phyloP scores from a whole-genome alignment of 2,888 invertebrate species.

The Romanomermis culicivorax region DNA sequence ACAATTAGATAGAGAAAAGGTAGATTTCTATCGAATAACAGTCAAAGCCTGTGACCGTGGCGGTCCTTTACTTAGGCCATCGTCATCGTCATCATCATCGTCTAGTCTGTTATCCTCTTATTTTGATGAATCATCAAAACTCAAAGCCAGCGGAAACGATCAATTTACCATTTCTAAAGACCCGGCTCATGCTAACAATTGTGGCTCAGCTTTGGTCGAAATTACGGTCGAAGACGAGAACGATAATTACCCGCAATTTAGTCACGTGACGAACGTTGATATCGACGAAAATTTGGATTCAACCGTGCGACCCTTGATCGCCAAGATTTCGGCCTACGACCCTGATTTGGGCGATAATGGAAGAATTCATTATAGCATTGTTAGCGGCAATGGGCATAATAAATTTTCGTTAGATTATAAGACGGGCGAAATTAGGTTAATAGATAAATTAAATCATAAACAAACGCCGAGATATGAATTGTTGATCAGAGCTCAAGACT shows the following conservation, averaged over 20 bases:
- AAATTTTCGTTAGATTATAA: slow-evolving; percentile 82
- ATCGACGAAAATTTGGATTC: slow-evolving; percentile 65
- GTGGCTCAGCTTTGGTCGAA: slow-evolving; percentile 45
- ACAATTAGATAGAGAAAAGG: slow-evolving; percentile 62
- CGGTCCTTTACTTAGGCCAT: slow-evolving; percentile 15
- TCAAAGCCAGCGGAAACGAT: not conserved
- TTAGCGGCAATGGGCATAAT: slow-evolving; percentile 77
- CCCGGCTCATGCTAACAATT: not conserved
- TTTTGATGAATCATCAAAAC: too few species aligned
- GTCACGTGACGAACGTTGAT: slow-evolving; percentile 13
- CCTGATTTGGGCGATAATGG: slow-evolving; percentile 79
- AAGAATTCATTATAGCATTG: slow-evolving; percentile 65
- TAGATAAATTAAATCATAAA: slow-evolving; percentile 73
- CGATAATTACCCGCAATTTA: slow-evolving; percentile 78
- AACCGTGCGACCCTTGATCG: slow-evolving; percentile 57
- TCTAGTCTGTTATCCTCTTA: too few species aligned
- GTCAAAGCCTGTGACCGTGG: slow-evolving; percentile 62
- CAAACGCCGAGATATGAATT: slow-evolving; percentile 59
- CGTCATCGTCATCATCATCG: not conserved
- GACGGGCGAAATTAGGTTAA: slow-evolving; percentile 54
- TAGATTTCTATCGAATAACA: slow-evolving; percentile 57
- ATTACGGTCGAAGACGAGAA: slow-evolving; percentile 58
- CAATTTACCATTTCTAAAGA: too few species aligned
- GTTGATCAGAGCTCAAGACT: slow-evolving; percentile 80
- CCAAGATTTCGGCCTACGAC: slow-evolving; percentile 63